Conservation (phyloP, 2,113 vertebrate species). For the Strigops habroptila region DNA sequence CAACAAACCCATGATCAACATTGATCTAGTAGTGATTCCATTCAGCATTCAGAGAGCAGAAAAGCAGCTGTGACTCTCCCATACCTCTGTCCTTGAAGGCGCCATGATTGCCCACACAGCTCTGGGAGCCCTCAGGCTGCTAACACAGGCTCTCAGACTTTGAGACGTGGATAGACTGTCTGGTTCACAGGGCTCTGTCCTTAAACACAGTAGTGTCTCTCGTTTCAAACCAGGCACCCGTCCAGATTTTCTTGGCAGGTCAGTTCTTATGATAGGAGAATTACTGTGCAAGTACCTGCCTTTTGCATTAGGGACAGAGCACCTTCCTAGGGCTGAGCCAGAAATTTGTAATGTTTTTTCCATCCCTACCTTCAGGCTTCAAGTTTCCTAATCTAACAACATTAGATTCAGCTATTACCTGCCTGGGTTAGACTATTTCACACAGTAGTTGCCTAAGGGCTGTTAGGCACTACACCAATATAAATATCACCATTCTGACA, state of each 20-base stretch:
- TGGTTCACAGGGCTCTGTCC: background rate
- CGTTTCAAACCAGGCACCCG: background rate
- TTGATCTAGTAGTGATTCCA: background rate
- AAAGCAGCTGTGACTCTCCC: background rate
- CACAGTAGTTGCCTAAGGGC: background rate
- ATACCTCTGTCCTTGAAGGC: background rate
- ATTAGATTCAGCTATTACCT: background rate
- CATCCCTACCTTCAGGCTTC: background rate
- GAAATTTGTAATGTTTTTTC: background rate
- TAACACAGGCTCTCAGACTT: background rate
- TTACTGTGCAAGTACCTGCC: background rate
- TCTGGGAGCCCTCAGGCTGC: background rate
- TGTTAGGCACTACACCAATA: too few species aligned
- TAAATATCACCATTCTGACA: background rate
- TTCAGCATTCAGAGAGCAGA: background rate
- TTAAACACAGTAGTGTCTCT: background rate
- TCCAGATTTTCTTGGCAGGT: background rate
- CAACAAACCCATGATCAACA: fast-evolving
- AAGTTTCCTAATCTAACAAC: background rate
- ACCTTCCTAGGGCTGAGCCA: background rate
- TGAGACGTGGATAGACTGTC: fast-evolving
- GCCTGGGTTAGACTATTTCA: background rate
- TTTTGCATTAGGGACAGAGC: background rate
- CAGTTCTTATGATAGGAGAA: background rate
- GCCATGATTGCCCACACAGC: too few species aligned